Percentiles rank a stretch among this genome's conserved stretches.
These are phyloP conservation scores for Ceramica pisi DNA, from an alignment of 2,888 invertebrate genomes.

Conservation along the genomic window DNA sequence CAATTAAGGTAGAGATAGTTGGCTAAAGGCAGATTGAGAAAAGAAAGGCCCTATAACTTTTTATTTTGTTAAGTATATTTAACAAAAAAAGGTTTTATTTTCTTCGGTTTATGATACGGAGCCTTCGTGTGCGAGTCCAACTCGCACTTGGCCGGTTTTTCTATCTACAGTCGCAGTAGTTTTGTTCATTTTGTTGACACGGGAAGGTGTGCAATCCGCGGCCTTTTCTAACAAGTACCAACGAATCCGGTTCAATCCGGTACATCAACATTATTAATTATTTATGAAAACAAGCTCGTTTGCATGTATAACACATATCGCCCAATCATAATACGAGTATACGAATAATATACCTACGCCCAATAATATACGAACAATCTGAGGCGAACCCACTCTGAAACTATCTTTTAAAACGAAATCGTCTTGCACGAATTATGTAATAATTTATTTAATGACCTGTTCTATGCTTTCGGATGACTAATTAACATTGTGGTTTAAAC, in stretches of 20 bases:
- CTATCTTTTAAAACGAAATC: conserved; percentile 4
- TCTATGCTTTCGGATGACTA: conserved; percentile 15
- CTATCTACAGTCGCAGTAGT: neutral
- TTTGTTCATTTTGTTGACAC: neutral
- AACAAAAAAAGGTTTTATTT: too few species aligned
- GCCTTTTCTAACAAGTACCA: neutral
- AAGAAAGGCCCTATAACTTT: too few species aligned
- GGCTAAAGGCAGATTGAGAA: too few species aligned
- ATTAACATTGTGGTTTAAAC: conserved; percentile 3
- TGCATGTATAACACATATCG: conserved; percentile 19
- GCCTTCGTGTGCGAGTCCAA: too few species aligned
- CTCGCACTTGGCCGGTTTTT: too few species aligned
- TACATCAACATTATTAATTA: conserved; percentile 4
- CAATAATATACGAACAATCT: neutral
- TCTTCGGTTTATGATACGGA: too few species aligned
- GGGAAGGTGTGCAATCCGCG: neutral
- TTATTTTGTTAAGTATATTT: too few species aligned
- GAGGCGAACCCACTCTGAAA: neutral
- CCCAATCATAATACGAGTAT: too few species aligned
- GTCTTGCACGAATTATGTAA: neutral
- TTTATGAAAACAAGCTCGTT: conserved; percentile 11
- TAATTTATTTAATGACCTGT: conserved; percentile 12
- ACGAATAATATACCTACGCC: too few species aligned
- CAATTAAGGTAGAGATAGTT: too few species aligned
- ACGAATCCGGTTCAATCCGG: conserved; percentile 2